Evolutionary conservation across 2,113 vertebrate species (phyloP).

Genomic region (Microcebus tavaratra): DNA sequence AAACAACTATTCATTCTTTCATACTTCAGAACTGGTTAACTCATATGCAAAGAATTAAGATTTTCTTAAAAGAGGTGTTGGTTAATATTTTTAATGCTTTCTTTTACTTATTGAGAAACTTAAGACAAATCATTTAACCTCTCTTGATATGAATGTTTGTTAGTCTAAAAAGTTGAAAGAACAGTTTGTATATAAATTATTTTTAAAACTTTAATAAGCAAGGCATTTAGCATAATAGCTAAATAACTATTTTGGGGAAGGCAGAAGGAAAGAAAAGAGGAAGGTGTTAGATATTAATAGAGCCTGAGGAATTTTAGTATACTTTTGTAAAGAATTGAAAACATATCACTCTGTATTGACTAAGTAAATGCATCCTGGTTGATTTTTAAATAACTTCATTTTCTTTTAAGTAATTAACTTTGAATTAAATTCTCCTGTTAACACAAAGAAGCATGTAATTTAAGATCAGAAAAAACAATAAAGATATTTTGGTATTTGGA

Average conservation of each 20-base stretch:
- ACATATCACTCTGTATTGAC: not conserved
- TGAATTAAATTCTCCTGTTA: constrained; percentile 36
- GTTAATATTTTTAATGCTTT: not conserved
- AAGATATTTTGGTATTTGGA: constrained; percentile 27
- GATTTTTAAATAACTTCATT: constrained; percentile 26
- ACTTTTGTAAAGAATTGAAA: constrained; percentile 40
- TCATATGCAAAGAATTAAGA: not conserved
- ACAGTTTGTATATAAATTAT: not conserved
- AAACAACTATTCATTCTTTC: not conserved
- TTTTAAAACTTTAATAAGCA: constrained; percentile 22
- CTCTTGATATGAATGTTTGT: not conserved
- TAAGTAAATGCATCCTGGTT: not conserved
- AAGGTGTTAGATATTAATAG: not conserved
- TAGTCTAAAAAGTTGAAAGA: constrained; percentile 24
- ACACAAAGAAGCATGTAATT: not conserved
- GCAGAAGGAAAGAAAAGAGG: not conserved
- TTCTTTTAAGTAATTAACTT: constrained; percentile 54
- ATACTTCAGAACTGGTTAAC: not conserved
- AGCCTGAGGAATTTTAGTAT: not conserved
- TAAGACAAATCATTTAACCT: not conserved
- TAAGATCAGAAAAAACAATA: constrained; percentile 22
- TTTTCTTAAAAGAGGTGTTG: not conserved
- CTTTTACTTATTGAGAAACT: not conserved
- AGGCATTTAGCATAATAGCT: not conserved
- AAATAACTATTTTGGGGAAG: not conserved